Base-by-base conservation (phyloP, 64 coral and sea anemone species). In the Montipora capricornis region DNA sequence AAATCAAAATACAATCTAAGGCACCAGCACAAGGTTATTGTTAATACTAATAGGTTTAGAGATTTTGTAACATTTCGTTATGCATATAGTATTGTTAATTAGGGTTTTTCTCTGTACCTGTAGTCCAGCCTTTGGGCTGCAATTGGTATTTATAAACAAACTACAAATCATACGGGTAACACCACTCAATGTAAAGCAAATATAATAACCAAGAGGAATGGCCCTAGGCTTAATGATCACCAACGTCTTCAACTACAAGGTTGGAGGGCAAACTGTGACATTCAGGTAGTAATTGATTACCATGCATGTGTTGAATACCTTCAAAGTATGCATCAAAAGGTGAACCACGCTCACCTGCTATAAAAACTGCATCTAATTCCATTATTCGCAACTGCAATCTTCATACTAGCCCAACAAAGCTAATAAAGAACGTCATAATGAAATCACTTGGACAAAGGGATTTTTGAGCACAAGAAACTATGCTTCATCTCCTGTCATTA, bases 181-280 rank as follows among this genome's bases (percentile, higher is more conserved):
- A 2, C 2, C 37, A 37, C 37, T 37, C 37, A 37, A 90, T 91
- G 81, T 62, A 91, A 78, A 91, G 77, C 62, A 19, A 92, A 83
- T 61, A 74, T 84, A 13, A 17, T 75, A 22, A 92, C 90, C 4
- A 84, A 83, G 50, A 82, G 78, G 19, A 92, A 92, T 84, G 90
- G 84, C 47, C 66, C 46, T 26, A 81, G 90, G 15, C 75, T 92
- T 16, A 83, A 92, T 74, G 83, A 84, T 75, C 59, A 92, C 78
- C 62, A 92, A 67, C 79, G 48, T 15, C 45, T 83, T 62, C 90
- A 75, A 49, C 76, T 90, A 14, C 88, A 90, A 79, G 88, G 88
- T 14, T 90, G 88, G 88, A 77, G 88, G 45, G 90, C 90, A 45
- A 92, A 92, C 68, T 92, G 90, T 92, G 90, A 83, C 37, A 92